Evolutionary conservation across 1,140 invertebrate genomes (phyloP), one percentile per base, ranked within the genome.

Genomic region (Ephestia elutella): DNA sequence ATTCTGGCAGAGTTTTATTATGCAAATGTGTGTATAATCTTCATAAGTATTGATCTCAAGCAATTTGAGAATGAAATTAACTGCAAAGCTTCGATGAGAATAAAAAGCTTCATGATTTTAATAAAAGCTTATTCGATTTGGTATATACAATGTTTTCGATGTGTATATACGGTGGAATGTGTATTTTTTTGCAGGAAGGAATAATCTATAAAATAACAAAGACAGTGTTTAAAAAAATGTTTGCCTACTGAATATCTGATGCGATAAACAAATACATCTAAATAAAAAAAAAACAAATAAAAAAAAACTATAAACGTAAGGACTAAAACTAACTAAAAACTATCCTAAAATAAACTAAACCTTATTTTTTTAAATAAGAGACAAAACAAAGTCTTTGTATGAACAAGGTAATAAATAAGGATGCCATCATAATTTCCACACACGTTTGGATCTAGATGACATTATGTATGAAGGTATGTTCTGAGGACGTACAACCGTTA

Each of bases 401-500:
- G 5, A 44, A 15, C 13, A 44, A 44, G 38, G 38, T 44, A 44
- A 44, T 44, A 44, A 44, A 44, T 44, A 44, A 44, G 38, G 38
- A 15, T 3, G 38, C n/a, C 38, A 44, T 44, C 38, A 44, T 44
- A 44, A 15, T 44, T 44, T 44, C 38, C 38, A 44, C 38, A 44
- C 38, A 15, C 38, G 38, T 44, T 15, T 44, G 38, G 38, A 51
- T 51, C 49, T 51, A 51, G 21, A 51, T 51, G 13, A 25, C 13
- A 4, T 21, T 51, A 8, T 51, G 19, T 51, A n/a, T 51, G 8
- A 21, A 54, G 51, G 15, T 54, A 32, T 32, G 51, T 25, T 30
- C 51, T 15, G 28, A 25, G 19, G 19, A 44, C 38, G 10, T 10
- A 11, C 9, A n/a, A 15, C 38, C 38, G 13, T 44, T 44, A 44